phyloP scores from a whole-genome alignment of 2,888 invertebrate species.

The Agrochola macilenta region DNA sequence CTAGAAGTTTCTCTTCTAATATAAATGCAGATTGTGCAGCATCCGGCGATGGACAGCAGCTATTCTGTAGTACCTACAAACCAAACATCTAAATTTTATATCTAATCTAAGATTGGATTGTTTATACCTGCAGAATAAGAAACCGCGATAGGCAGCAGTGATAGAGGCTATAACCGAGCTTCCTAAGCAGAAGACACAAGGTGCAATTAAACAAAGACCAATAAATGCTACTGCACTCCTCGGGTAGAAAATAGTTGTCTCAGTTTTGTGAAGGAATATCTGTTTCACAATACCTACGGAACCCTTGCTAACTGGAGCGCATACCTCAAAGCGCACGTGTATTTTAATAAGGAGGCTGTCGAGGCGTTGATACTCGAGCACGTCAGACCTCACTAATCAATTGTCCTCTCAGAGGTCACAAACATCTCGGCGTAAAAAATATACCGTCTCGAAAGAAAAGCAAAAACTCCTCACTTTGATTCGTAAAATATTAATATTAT shows the following conservation, averaged over 20 bases:
- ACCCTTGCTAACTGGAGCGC: conserved; percentile 47
- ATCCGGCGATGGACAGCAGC: conserved; percentile 17
- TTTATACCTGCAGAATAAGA: not conserved
- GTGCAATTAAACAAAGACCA: not conserved
- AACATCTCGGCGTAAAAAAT: conserved; percentile 67
- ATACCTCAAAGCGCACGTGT: conserved; percentile 32
- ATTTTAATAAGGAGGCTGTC: conserved; percentile 73
- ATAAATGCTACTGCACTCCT: not conserved
- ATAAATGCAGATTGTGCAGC: conserved; percentile 32
- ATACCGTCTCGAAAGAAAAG: conserved; percentile 64
- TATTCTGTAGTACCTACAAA: conserved; percentile 7
- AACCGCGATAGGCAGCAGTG: not conserved
- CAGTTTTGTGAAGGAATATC: not conserved
- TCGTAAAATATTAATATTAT: conserved; percentile 70
- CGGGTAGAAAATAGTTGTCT: not conserved
- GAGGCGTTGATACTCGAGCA: conserved; percentile 69
- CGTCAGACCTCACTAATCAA: conserved; percentile 77
- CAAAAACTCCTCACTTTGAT: conserved; percentile 70
- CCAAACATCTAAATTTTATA: conserved; percentile 18
- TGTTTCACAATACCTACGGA: conserved; percentile 56
- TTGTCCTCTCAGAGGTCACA: conserved; percentile 77
- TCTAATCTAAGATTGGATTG: conserved; percentile 21
- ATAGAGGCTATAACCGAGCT: not conserved
- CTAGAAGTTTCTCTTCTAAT: conserved; percentile 47
- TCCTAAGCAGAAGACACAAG: not conserved